A percentile compares a stretch with the other conserved stretches of the same genome.
Conservation (phyloP, 1,140 invertebrate genomes). For the Stegodyphus dumicola region DNA sequence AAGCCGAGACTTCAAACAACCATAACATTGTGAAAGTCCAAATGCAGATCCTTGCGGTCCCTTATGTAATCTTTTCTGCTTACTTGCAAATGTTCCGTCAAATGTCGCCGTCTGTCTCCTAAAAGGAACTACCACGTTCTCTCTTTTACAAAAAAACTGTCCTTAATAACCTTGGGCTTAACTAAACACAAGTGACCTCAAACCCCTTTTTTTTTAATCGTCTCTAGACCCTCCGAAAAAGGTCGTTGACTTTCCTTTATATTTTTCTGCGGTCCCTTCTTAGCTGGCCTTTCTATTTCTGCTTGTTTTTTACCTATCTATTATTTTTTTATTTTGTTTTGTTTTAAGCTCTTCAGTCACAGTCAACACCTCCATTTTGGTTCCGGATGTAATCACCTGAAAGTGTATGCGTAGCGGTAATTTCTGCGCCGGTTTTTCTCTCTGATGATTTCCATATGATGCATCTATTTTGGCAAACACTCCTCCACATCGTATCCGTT, state of each 20-base stretch:
- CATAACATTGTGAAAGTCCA: neutral
- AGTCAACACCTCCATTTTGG: conserved; percentile 20
- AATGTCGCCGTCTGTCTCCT: conserved; percentile 16
- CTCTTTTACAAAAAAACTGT: conserved; percentile 21
- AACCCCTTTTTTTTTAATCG: conserved; percentile 20
- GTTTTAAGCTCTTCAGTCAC: conserved; percentile 44
- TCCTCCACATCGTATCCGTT: too few relatives aligned
- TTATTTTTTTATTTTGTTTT: neutral
- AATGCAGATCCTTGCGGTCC: conserved; percentile 1
- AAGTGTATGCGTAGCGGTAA: neutral
- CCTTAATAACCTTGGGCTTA: conserved; percentile 32
- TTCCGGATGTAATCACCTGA: conserved; percentile 32
- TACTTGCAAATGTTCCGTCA: neutral
- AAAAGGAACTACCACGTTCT: conserved; percentile 19
- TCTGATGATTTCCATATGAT: neutral
- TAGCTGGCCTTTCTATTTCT: neutral
- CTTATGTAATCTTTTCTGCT: neutral
- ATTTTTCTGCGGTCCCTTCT: neutral
- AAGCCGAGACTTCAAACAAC: too few relatives aligned
- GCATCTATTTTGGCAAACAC: neutral
- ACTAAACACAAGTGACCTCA: conserved; percentile 37
- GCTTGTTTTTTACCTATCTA: neutral
- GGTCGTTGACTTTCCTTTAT: conserved; percentile 34
- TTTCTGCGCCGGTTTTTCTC: neutral
- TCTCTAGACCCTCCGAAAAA: conserved; percentile 4